Base-by-base conservation (phyloP, 2,797 vertebrate species). In the Lemur catta region DNA sequence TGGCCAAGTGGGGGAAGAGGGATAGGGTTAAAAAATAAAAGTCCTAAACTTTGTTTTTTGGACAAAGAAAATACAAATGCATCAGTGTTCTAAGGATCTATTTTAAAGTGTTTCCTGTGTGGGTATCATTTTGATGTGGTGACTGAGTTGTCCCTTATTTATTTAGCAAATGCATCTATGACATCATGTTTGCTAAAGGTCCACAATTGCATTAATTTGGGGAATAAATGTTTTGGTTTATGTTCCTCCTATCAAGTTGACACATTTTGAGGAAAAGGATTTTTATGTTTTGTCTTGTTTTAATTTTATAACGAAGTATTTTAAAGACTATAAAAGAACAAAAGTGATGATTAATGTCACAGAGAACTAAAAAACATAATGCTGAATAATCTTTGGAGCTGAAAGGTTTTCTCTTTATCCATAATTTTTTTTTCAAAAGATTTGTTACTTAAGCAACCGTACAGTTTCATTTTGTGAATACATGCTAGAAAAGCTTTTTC, bases 1-100 rank as follows among this genome's bases (percentile, higher is more conserved):
- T 84, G 30, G 38, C 38, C 3, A 57, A 52, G 13, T 15, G 6
- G 33, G 3, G 8, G 4, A 38, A 35, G 55, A 82, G 4, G 28
- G 35, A 2, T 33, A 12, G 52, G 50, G 30, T 84, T 91, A 65
- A 96, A 97, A 97, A 84, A 96, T 79, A 93, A 95, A 95, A 93
- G 13, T 30, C 59, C 48, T 88, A 92, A 89, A 69, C 28, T 80
- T 65, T 95, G 63, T 41, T 46, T 43, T 74, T 28, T 13, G 6
- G 11, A 71, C 69, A 90, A 67, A 87, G 20, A 74, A 74, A 96
- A 92, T 24, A 84, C 33, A 92, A 94, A 75, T 8, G 13, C 63
- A 30, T 74, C 17, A 28, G 7, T 35, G 46, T 72, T 82, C 28
- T 43, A 15, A 55, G 65, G 41, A 65, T 28, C 65, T 75, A n/a